These are phyloP conservation scores for Perithous albicinctus DNA, from an alignment of 2,888 invertebrate genomes.

Conservation along the genomic window DNA sequence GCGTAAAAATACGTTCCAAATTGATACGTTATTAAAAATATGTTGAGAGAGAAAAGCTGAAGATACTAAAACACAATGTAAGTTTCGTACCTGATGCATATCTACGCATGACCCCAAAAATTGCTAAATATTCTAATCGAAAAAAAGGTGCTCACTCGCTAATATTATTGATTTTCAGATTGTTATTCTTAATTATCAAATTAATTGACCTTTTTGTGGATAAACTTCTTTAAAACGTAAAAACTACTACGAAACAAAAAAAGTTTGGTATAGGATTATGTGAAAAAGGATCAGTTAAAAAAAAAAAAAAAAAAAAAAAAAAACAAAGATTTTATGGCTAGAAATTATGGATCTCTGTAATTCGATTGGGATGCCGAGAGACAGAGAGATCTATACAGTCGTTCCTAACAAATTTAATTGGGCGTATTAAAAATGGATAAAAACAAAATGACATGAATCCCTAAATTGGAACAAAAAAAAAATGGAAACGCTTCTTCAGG, in stretches of 20 bases:
- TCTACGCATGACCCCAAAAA: not conserved
- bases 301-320: constrained; percentile 19
- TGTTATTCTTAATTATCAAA: constrained; percentile 5
- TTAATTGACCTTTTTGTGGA: not conserved
- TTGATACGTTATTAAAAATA: not conserved
- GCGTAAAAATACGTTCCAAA: constrained; percentile 9
- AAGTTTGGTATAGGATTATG: too few species aligned
- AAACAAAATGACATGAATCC: constrained; percentile 14
- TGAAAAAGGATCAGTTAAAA: too few species aligned
- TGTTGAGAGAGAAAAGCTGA: not conserved
- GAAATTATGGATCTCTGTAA: constrained; percentile 13
- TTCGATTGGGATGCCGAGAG: constrained; percentile 22
- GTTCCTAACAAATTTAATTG: not conserved
- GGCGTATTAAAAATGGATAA: not conserved
- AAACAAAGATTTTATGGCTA: not conserved
- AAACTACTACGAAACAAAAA: constrained; percentile 1
- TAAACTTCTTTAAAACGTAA: not conserved
- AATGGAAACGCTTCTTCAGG: constrained; percentile 21
- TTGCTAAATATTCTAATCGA: not conserved
- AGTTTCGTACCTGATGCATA: constrained; percentile 34
- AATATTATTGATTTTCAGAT: not conserved
- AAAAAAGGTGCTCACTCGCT: not conserved
- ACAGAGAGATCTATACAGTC: constrained; percentile 1
- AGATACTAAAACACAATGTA: constrained; percentile 7
- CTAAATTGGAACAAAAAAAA: not conserved